Evolutionary conservation across 2,888 invertebrate species (phyloP), one percentile per base, ranked within the genome.

Genomic region (Ophion ellenae): DNA sequence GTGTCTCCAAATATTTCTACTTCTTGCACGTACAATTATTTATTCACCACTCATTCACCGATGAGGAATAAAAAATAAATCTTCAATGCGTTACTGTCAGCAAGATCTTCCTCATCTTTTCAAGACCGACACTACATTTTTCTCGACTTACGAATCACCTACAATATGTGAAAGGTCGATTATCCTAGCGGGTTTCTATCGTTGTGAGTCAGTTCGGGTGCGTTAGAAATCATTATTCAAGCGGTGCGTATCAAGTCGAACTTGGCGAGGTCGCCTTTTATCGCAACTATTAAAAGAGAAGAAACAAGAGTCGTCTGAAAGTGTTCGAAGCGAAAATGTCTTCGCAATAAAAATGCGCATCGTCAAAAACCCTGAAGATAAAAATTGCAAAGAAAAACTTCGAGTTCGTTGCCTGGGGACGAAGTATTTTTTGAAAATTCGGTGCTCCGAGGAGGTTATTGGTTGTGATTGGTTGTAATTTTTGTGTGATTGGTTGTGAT

Each of bases 191-290:
- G 17, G 17, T 11, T 14, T 53, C 53, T 14, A 36, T 64, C 40
- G 6, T 20, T 11, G 64, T 0, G 40, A 20, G n/a, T 2, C 53
- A 17, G 53, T 40, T 40, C 7, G 67, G 20, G 11, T 9, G 67
- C n/a, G 40, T n/a, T 14, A 20, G 10, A 11, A 67, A 67, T n/a
- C 10, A 20, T 2, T 40, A 67, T 69, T 69, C 69, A 24, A 47
- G 24, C 69, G 24, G 24, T 45, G 47, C 47, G 47, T 69, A 47
- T 69, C 69, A 47, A 47, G 24, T 20, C 14, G 69, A 24, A 69
- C 45, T 69, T 14, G 24, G 11, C 69, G 24, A 24, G 69, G 69
- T 20, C 69, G 24, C 11, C 9, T 45, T 6, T 69, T 69, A 69
- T 47, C 47, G 47, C 14, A 10, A n/a, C 24, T 69, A 24, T 47